Base-by-base conservation (phyloP, 2,113 vertebrate species). In the Struthio camelus region DNA sequence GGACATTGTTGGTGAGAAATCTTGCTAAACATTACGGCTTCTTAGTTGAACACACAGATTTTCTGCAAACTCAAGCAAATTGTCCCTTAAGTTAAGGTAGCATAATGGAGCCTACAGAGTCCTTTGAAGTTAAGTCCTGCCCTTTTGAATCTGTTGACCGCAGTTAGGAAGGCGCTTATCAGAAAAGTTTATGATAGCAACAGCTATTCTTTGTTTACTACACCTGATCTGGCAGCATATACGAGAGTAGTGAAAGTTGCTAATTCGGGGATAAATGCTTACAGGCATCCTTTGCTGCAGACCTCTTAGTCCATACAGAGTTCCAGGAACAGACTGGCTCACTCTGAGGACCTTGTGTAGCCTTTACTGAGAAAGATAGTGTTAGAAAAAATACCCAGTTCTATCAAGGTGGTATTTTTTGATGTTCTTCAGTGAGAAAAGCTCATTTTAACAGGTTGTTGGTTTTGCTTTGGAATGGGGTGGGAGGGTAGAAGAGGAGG, bases 201-300 rank as follows among this genome's bases (percentile, higher is more conserved):
- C 77, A 91, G 73, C 84, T 96, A 78, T 84, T 90, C 61, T 75
- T 89, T 78, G 54, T 93, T 92, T 93, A 48, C 59, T 84, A 23
- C 24, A 59, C 40, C 94, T 94, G 72, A 95, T 95, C 59, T 91
- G 77, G 72, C 69, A 85, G 30, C 38, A 38, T 93, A 93, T 81
- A 70, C 12, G 19, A 71, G 51, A 42, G 27, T 79, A 71, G 79
- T 32, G 81, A 89, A 87, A 48, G 50, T 4, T 92, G 83, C 93
- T 79, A 64, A 78, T 64, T 92, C 65, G 84, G 86, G 54, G 66
- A 24, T 71, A 54, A 54, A 64, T 88, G 53, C 71, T 90, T 19
- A 42, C 67, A 62, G 34, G 72, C 70, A 53, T 75, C 0, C 1
- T 81, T 90, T 86, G 34, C 36, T 84, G 77, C 40, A 86, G 69